Evolutionary conservation across 2,797 vertebrate species (phyloP).

Genomic region (Myiothlypis coronata): DNA sequence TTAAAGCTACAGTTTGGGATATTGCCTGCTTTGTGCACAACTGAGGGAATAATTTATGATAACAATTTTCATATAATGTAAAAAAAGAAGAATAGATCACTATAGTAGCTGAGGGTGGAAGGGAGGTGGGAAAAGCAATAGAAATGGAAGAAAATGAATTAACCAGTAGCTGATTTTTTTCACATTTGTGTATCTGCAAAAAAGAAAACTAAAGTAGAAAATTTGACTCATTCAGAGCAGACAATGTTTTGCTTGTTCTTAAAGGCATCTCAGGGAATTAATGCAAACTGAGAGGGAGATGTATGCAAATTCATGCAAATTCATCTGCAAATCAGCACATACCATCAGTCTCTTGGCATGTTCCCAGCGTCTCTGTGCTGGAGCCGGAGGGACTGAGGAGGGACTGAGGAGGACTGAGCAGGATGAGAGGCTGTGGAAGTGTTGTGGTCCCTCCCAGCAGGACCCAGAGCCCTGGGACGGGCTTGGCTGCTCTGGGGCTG

Average conservation of each 20-base stretch:
- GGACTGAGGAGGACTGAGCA: neutral
- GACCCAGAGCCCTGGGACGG: neutral
- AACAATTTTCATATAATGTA: neutral
- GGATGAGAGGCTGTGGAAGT: neutral
- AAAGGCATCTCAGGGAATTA: neutral
- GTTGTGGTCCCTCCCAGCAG: neutral
- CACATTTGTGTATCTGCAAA: neutral
- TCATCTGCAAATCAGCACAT: neutral
- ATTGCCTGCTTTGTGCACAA: neutral
- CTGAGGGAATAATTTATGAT: neutral
- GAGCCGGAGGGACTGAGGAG: neutral
- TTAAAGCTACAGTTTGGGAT: neutral
- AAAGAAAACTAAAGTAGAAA: neutral
- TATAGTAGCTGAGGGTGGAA: neutral
- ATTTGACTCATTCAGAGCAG: neutral
- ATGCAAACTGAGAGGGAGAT: slow-evolving; percentile 13
- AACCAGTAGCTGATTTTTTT: neutral
- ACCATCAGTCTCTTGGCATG: neutral
- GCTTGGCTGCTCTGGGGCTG: neutral
- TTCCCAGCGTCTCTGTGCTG: neutral
- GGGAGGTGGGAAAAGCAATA: neutral
- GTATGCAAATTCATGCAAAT: slow-evolving; percentile 40
- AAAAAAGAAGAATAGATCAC: neutral
- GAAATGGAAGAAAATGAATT: neutral
- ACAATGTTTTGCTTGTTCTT: slow-evolving; percentile 16